These are phyloP conservation scores for Henicopernis longicauda DNA, from an alignment of 2,113 vertebrate species.

Conservation along the genomic window DNA sequence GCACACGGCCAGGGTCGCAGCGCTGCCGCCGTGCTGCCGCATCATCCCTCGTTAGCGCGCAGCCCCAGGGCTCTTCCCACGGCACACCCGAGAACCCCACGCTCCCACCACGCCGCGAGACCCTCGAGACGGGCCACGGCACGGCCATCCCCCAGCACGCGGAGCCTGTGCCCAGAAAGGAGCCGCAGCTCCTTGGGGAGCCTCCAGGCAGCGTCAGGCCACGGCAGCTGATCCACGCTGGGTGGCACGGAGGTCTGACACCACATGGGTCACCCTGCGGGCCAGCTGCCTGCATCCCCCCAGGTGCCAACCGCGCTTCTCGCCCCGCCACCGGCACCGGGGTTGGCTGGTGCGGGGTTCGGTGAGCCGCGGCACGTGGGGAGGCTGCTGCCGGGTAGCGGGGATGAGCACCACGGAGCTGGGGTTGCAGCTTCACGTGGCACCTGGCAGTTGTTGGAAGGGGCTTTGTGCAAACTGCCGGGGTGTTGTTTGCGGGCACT, in stretches of 20 bases:
- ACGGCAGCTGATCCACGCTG: accelerated
- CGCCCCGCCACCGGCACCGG: accelerated
- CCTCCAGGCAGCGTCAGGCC: neutral
- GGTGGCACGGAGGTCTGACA: neutral
- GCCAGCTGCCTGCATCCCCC: neutral
- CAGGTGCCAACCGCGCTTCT: neutral
- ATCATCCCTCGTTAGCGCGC: neutral
- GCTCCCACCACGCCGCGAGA: accelerated
- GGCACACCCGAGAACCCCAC: neutral
- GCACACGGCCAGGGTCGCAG: neutral
- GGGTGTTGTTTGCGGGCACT: neutral
- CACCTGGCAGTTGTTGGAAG: neutral
- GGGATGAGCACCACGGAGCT: accelerated
- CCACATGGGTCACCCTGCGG: accelerated
- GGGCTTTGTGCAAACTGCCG: neutral
- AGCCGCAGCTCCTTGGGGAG: neutral
- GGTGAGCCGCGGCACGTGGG: neutral
- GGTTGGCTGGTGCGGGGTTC: neutral
- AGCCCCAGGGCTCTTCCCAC: neutral
- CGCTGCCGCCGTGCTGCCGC: neutral
- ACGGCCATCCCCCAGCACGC: accelerated
- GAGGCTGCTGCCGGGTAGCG: neutral
- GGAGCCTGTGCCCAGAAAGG: neutral
- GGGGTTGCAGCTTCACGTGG: neutral
- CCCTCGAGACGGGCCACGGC: neutral